Evolutionary conservation across 2,888 invertebrate genomes (phyloP).

Genomic region (Caenorhabditis doughertyi): DNA sequence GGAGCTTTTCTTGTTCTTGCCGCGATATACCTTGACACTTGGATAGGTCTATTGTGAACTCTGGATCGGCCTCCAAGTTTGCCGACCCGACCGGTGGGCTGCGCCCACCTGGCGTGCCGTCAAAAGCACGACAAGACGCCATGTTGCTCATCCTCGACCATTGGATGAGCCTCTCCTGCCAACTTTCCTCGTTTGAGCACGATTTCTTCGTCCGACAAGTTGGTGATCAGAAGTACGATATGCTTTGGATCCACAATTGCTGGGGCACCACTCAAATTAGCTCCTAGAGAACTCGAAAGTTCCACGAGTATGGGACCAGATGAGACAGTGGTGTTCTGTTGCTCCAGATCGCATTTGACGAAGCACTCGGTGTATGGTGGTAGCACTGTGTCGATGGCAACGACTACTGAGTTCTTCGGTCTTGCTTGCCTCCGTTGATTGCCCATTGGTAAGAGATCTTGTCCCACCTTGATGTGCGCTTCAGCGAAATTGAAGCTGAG

Average conservation of each 20-base stretch:
- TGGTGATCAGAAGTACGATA: too few relatives aligned
- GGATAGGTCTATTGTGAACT: neutral
- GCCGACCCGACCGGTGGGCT: neutral
- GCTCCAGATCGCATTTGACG: too few relatives aligned
- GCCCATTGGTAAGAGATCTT: conserved; percentile 6
- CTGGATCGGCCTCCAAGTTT: neutral
- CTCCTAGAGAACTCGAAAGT: too few relatives aligned
- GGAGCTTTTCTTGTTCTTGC: neutral
- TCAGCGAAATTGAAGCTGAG: conserved; percentile 25
- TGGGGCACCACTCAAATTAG: too few relatives aligned
- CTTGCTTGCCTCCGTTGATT: neutral
- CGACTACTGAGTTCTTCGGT: neutral
- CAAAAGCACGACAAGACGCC: neutral
- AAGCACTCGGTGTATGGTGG: neutral
- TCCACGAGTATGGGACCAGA: too few relatives aligned
- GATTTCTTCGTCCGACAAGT: too few relatives aligned
- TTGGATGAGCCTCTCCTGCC: too few relatives aligned
- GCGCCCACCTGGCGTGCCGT: neutral
- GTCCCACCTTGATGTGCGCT: neutral
- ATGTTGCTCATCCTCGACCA: neutral
- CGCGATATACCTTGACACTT: neutral
- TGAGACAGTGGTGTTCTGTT: too few relatives aligned
- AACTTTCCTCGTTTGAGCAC: too few relatives aligned
- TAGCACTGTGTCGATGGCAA: neutral
- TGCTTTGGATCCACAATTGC: too few relatives aligned